Evolutionary conservation across 2,113 vertebrate genomes (phyloP).

Genomic region (Gasterosteus nipponicus): DNA sequence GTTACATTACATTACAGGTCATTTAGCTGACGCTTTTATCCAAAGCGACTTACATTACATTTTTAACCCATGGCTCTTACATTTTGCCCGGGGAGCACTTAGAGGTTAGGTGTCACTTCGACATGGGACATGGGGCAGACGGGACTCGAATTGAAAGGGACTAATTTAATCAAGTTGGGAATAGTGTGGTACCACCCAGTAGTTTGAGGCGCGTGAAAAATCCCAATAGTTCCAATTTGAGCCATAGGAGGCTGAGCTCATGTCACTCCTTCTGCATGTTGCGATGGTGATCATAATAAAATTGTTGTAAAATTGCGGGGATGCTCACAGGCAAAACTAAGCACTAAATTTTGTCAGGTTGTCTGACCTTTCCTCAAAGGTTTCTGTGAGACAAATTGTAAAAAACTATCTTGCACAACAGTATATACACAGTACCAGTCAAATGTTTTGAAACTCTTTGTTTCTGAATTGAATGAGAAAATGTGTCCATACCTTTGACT

Average conservation of each 20-base stretch:
- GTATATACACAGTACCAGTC: no score
- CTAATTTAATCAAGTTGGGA: slow-evolving; percentile 4
- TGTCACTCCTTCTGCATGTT: not conserved
- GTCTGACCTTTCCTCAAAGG: not conserved
- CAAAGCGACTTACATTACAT: no score
- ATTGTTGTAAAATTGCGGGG: no score
- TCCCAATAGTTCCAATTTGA: not conserved
- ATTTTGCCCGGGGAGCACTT: no score
- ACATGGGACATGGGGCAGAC: no score
- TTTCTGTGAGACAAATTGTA: no score
- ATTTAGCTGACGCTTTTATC: no score
- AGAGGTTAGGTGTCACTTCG: no score
- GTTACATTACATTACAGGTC: not conserved
- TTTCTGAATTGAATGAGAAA: no score
- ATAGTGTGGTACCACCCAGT: not conserved
- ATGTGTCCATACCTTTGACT: no score
- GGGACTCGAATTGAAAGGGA: not conserved
- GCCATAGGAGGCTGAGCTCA: not conserved
- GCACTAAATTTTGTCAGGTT: not conserved
- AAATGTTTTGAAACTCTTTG: no score
- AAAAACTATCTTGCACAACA: not conserved
- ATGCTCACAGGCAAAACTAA: not conserved
- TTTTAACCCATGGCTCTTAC: no score
- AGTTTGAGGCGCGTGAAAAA: not conserved
- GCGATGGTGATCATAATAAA: not conserved